Evolutionary conservation across 2,797 vertebrate genomes (phyloP), one percentile per base, ranked within the genome.

Genomic region (Danionella dracula): DNA sequence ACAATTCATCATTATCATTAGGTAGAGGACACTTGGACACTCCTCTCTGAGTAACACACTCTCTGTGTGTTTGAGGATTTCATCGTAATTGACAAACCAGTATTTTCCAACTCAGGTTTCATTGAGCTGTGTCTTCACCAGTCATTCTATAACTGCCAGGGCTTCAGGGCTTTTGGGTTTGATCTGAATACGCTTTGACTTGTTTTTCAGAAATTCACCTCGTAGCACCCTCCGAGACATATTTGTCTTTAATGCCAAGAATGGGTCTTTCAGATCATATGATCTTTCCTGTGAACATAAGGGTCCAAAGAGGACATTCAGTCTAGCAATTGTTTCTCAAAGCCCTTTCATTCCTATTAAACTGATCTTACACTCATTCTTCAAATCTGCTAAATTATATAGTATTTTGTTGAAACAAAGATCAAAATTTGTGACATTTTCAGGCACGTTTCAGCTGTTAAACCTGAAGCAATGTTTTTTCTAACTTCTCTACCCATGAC

Each of bases 131-230:
- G 45, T 44, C 38, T 48, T 40, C 35, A n/a, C 53, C 23, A 65
- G 48, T 70, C 51, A 66, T 40, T 34, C 45, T 53, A 21, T 42
- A 49, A 56, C 20, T 45, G 58, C 12, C 23, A 10, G 12, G 2
- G 55, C 57, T 70, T 54, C 11, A 4, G 40, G 60, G 41, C 32
- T 29, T 21, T 17, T 8, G 16, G 41, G 19, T 65, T 78, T 74
- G 56, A 80, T 65, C 54, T 67, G 55, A 58, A 81, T 67, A 15
- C 16, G 37, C 61, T 71, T 51, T 79, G 74, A 74, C 78, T 75
- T 78, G 74, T 78, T 78, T 79, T 78, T 66, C 55, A 74, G 60
- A 49, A 37, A 46, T 56, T 63, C 57, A 63, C 57, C 65, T 66
- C 53, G 1, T 20, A 55, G 49, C 50, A 37, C 42, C 59, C 58